Conservation (phyloP, 2,797 vertebrate genomes). For the Rousettus madagascariensis region DNA sequence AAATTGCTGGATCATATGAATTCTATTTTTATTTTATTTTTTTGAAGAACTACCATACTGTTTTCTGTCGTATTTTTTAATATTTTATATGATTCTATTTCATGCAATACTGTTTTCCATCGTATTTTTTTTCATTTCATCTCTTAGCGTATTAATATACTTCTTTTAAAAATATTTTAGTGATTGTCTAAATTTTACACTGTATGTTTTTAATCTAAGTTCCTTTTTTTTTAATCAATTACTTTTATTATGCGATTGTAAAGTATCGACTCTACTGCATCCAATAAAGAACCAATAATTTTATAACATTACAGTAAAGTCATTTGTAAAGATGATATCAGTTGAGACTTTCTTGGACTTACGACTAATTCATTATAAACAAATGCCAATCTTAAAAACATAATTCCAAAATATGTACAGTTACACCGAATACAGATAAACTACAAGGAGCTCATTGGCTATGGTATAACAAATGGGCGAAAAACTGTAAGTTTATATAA, state of each 20-base stretch:
- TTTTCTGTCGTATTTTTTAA: background rate
- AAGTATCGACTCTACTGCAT: conserved; percentile 19
- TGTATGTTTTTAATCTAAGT: background rate
- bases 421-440: conserved; percentile 13
- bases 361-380: conserved; percentile 56
- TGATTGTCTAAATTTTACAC: background rate
- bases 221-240: background rate
- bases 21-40: background rate
- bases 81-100: background rate
- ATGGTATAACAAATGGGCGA: background rate
- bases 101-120: background rate
- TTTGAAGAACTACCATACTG: background rate
- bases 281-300: conserved; percentile 48
- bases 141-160: background rate
- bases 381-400: conserved; percentile 44
- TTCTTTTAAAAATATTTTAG: background rate
- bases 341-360: conserved; percentile 25
- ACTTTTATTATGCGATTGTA: conserved; percentile 26
- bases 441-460: background rate
- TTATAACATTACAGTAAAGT: conserved; percentile 12
- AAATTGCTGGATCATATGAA: background rate
- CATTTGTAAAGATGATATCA: conserved; percentile 14
- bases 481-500: background rate
- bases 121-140: background rate
- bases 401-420: background rate